Percentiles rank a stretch among this genome's conserved stretches.
Evolutionary conservation across 2,113 vertebrate species (phyloP).

Genomic region (Burhinus bistriatus): DNA sequence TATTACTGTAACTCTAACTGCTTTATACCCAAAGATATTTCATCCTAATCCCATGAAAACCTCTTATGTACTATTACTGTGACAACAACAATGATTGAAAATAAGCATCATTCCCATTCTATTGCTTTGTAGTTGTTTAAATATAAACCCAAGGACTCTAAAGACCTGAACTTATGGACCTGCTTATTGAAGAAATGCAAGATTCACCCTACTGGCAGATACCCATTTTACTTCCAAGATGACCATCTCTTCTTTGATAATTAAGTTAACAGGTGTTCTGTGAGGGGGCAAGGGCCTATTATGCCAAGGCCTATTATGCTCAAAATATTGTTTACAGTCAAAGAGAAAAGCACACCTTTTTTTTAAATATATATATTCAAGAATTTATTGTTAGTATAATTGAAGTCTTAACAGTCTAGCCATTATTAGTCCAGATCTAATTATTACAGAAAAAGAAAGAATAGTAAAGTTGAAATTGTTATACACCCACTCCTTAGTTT

Average conservation of each 20-base stretch:
- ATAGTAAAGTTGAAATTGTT: not conserved
- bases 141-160: not conserved
- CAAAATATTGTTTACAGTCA: not conserved
- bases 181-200: not conserved
- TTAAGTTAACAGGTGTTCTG: not conserved
- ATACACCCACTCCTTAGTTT: not conserved
- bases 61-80: not conserved
- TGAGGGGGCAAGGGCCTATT: not conserved
- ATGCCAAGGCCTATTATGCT: not conserved
- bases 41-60: not conserved
- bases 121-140: not conserved
- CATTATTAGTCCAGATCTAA: not conserved
- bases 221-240: not conserved
- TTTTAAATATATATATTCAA: not conserved
- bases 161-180: not conserved
- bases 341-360: not conserved
- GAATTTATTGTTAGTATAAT: not conserved
- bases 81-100: not conserved
- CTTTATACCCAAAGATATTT: not conserved
- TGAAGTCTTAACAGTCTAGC: not conserved
- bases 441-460: not conserved
- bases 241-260: not conserved
- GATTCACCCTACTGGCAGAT: conserved; percentile 15
- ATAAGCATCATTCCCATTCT: not conserved
- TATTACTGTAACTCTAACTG: not conserved